Evolutionary conservation across 2,113 vertebrate species (phyloP), one percentile per base, ranked within the genome.

Genomic region (Melanostigma gelatinosum): DNA sequence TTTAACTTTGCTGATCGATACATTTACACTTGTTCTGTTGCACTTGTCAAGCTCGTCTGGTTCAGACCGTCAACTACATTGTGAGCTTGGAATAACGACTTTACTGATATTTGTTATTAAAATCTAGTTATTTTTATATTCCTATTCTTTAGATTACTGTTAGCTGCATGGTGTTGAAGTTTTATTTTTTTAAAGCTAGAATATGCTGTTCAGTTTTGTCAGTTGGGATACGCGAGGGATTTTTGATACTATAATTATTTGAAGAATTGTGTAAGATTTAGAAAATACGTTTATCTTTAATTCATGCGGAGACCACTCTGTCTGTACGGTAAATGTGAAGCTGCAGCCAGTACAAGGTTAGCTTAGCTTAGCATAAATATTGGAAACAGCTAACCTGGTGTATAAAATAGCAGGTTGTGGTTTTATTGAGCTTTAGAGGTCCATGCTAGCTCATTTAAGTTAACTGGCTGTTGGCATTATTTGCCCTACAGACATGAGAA

Each of bases 1-100:
- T 63, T 75, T 22, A 40, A n/a, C 57, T 18, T 64, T 48, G 7
- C 24, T 62, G 22, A 60, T 75, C n/a, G 42, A 38, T 46, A 57
- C 46, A 79, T 22, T 73, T 40, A 64, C 40, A 15, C 13, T 48
- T 24, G 24, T n/a, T 27, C 3, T 6, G 16, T 52, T 50, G 58
- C 27, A 38, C 8, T 18, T 9, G 16, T 34, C 18, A 16, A n/a
- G 29, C 13, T 38, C 8, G 15, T 63, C 44, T 63, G 8, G 29
- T 72, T 40, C 6, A 8, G n/a, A 52, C 9, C 36, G 55, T 55
- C 6, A 40, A 18, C 44, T 42, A 15, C 18, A 57, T 2, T 48
- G 15, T 61, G 8, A 27, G 46, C 44, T 54, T 34, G 7, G 2
- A 34, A 42, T 50, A 69, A 46, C 7, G 3, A 34, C 5, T 8